Evolutionary conservation across 1,140 invertebrate genomes (phyloP).

Genomic region (Brachionus manjavacas): DNA sequence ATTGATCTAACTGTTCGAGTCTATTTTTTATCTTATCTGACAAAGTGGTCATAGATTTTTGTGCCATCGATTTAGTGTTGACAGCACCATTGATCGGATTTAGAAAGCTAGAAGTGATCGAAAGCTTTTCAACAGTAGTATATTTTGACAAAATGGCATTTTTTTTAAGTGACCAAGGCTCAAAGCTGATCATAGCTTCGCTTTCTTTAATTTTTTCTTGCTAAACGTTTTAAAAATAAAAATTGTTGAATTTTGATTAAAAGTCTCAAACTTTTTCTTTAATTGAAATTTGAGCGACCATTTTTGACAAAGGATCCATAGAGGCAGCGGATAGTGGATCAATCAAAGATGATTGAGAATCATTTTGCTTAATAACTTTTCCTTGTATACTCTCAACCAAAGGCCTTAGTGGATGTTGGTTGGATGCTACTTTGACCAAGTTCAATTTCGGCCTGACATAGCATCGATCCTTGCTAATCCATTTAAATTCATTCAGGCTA

Average conservation of each 20-base stretch:
- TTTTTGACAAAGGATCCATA: constrained; percentile 32
- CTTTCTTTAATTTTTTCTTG: constrained; percentile 51
- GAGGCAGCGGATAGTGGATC: constrained; percentile 1
- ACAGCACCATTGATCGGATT: constrained; percentile 37
- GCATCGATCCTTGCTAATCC: background rate
- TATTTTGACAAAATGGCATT: constrained; percentile 74
- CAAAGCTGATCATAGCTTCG: constrained; percentile 59
- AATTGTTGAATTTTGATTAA: background rate
- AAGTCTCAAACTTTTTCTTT: constrained; percentile 22
- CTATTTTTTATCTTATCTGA: constrained; percentile 83
- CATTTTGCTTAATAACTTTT: background rate
- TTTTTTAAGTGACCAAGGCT: constrained; percentile 71
- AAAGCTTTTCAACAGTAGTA: constrained; percentile 82
- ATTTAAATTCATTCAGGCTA: background rate
- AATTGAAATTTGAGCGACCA: constrained; percentile 31
- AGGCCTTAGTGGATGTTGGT: background rate
- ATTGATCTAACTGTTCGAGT: constrained; percentile 85
- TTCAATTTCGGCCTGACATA: background rate
- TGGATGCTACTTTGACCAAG: background rate
- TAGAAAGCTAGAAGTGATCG: constrained; percentile 79
- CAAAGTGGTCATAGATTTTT: constrained; percentile 60
- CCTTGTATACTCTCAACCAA: background rate
- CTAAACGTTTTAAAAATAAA: constrained; percentile 45
- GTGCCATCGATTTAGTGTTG: constrained; percentile 17
- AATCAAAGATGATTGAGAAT: background rate